Evolutionary conservation across 2,888 invertebrate genomes (phyloP).

Genomic region (Schizotus pectinicornis): DNA sequence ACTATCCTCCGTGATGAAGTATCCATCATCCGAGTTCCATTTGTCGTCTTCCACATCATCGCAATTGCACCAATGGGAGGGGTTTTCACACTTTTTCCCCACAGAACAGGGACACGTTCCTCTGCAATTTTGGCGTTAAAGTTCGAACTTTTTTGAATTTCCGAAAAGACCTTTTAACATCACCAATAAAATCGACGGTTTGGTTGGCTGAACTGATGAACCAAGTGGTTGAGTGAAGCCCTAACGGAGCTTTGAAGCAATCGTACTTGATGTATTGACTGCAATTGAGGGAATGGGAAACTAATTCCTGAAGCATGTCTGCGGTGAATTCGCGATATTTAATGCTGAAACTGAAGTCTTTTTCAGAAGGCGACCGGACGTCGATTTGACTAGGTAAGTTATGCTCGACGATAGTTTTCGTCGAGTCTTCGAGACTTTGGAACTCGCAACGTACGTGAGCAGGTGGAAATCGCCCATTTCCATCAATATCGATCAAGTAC

Average conservation of each 20-base stretch:
- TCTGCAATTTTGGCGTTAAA: constrained; percentile 55
- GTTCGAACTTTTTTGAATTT: neutral
- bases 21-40: constrained; percentile 90
- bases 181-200: constrained; percentile 81
- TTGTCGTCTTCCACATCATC: constrained; percentile 82
- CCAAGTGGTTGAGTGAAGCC: constrained; percentile 88
- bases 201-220: constrained; percentile 82
- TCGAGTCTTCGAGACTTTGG: constrained; percentile 82
- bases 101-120: constrained; percentile 78
- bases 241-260: constrained; percentile 86
- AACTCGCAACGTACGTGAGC: constrained; percentile 93
- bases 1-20: constrained; percentile 78
- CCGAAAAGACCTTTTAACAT: constrained; percentile 71
- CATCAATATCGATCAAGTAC: constrained; percentile 92
- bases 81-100: constrained; percentile 81
- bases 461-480: constrained; percentile 90
- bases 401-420: constrained; percentile 89
- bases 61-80: constrained; percentile 87
- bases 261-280: constrained; percentile 90
- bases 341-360: constrained; percentile 84
- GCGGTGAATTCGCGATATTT: constrained; percentile 88
- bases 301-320: constrained; percentile 89
- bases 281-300: constrained; percentile 88
- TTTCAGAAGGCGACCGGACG: constrained; percentile 78
- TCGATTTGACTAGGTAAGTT: constrained; percentile 90